Evolutionary conservation across 92 coral and sea anemone genomes (phyloP), one percentile per base, ranked within the genome.

Genomic region (Isaurus tuberculatus): DNA sequence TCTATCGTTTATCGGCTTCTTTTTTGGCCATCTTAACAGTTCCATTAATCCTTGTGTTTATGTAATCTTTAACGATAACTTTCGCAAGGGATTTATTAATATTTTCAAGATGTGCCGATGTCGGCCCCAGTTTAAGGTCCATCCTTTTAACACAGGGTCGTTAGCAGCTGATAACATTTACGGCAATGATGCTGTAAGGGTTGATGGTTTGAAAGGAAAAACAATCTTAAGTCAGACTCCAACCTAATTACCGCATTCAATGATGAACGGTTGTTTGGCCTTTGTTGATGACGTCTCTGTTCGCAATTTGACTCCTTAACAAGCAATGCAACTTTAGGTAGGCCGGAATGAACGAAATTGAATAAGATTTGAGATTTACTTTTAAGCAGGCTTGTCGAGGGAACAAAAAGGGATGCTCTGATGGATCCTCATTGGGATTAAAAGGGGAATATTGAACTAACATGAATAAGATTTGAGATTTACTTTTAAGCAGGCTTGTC

Each of bases 31-130:
- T 31, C 85, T 92, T 6, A 94, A 94, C 79, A 91, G 95, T 61
- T 95, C 98, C 0, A 89, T 94, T 23, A 94, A 89, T 72, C 98
- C 98, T 20, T 86, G 92, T 27, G 88, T 94, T 25, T 94, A 94
- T 60, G 95, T 49, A 42, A 67, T 94, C 36, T 94, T 94, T 44
- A 94, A 94, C 80, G 89, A 86, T 40, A 87, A 89, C 64, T 94
- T 83, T 81, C 86, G 98, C 33, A 87, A 86, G 30, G 98, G 98
- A 15, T 94, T 91, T 53, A 68, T 80, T 55, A 91, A 91, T 67
- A 68, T 86, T 19, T 55, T 92, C 28, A 74, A 84, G 73, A 86
- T 88, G 55, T 87, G 91, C 0, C 92, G 86, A 42, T 83, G 44
- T 63, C 79, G 60, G 83, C 92, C 23, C 58, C 70, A 40, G 8